These are phyloP conservation scores for Agriopis marginaria DNA, from an alignment of 2,888 invertebrate species.

Conservation along the genomic window DNA sequence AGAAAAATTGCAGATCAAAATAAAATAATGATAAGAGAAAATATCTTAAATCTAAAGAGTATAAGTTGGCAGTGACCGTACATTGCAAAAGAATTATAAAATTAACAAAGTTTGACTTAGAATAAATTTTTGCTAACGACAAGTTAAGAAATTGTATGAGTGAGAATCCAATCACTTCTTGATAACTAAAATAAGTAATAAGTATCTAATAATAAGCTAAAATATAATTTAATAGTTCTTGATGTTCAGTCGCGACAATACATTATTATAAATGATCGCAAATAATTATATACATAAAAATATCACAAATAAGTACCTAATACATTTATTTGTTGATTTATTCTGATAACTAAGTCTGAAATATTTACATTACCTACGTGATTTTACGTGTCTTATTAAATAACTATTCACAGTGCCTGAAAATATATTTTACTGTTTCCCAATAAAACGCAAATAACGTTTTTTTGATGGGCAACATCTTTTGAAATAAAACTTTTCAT, in stretches of 20 bases:
- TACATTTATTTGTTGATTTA: slow-evolving; percentile 3
- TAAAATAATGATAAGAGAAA: slow-evolving; percentile 22
- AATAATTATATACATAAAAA: slow-evolving; percentile 16
- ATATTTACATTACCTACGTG: slow-evolving; percentile 2
- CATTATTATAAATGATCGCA: slow-evolving; percentile 7
- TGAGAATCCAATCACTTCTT: slow-evolving; percentile 29
- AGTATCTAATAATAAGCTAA: slow-evolving; percentile 22
- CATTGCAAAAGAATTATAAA: slow-evolving; percentile 26
- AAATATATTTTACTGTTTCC: no score
- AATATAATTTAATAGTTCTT: slow-evolving; percentile 36
- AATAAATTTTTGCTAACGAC: slow-evolving; percentile 43
- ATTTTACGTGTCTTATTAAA: not conserved
- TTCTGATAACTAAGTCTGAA: not conserved
- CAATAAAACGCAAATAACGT: not conserved
- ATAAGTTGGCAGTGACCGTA: slow-evolving; percentile 70
- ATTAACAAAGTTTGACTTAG: slow-evolving; percentile 58
- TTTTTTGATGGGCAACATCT: not conserved
- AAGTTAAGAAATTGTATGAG: slow-evolving; percentile 23
- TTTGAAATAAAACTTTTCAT: no score
- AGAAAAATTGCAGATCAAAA: slow-evolving; percentile 36
- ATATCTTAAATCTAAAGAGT: slow-evolving; percentile 51
- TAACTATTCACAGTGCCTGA: not conserved
- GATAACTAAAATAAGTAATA: slow-evolving; percentile 33
- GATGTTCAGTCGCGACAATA: slow-evolving; percentile 43
- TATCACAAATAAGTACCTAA: slow-evolving; percentile 37